Evolutionary conservation across 2,888 invertebrate genomes (phyloP).

Genomic region (Aplocera efformata): DNA sequence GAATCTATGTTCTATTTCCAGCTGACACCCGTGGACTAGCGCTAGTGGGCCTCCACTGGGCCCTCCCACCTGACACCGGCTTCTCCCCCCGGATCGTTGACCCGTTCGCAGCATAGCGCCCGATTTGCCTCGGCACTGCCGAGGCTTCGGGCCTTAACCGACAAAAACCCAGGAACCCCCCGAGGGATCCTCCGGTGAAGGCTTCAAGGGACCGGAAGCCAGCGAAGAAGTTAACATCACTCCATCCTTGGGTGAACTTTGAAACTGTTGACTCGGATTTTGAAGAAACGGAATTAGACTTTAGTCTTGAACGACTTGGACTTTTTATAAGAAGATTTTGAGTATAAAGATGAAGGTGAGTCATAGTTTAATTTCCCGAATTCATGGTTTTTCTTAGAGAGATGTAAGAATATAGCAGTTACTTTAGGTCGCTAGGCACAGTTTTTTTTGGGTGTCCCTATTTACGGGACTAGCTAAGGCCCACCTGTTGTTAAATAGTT

Average conservation of each 20-base stretch:
- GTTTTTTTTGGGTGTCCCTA: no score
- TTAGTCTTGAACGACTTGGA: conserved; percentile 11
- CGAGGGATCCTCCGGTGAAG: background rate
- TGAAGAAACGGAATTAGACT: conserved; percentile 17
- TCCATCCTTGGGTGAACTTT: conserved; percentile 11
- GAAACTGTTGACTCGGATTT: conserved; percentile 18
- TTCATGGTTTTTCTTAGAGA: no score
- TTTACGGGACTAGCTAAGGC: no score
- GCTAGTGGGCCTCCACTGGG: conserved; percentile 73
- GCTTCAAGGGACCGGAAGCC: no score
- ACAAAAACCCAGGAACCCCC: conserved; percentile 10
- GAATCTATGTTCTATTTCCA: conserved; percentile 32
- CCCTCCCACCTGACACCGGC: conserved; percentile 81
- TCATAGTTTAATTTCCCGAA: background rate
- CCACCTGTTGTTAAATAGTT: no score
- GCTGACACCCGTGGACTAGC: conserved; percentile 76
- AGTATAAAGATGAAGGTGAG: conserved; percentile 16
- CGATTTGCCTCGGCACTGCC: conserved; percentile 47
- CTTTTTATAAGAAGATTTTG: conserved; percentile 7
- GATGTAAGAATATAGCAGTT: no score
- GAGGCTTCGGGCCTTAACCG: conserved; percentile 42
- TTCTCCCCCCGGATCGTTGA: conserved; percentile 78
- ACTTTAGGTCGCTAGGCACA: no score
- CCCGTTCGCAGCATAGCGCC: conserved; percentile 41
- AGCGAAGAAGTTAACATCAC: conserved; percentile 5